Evolutionary conservation across 2,113 vertebrate genomes (phyloP).

Genomic region (Hylia prasina): DNA sequence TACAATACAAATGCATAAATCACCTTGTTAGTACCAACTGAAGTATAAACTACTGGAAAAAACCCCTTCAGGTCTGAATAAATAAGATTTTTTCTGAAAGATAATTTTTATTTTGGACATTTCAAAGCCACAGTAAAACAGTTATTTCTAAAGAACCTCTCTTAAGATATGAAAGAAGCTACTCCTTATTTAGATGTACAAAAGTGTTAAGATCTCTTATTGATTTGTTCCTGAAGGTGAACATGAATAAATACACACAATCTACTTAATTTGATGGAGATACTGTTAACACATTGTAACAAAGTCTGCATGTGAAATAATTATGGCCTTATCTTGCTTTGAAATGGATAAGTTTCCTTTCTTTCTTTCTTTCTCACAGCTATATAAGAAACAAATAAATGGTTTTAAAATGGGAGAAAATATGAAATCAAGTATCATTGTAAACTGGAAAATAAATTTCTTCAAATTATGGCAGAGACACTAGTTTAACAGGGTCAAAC

Average conservation of each 20-base stretch:
- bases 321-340: not conserved
- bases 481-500: not conserved
- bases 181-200: not conserved
- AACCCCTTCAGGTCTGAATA: slow-evolving; percentile 12
- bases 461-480: not conserved
- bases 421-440: not conserved
- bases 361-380: not conserved
- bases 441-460: not conserved
- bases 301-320: not conserved
- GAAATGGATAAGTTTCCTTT: not conserved
- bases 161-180: not conserved
- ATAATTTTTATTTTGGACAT: not conserved
- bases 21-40: slow-evolving; percentile 30
- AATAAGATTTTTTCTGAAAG: not conserved
- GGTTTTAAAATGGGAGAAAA: not conserved
- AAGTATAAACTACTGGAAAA: slow-evolving; percentile 14
- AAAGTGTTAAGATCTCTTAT: not conserved
- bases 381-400: not conserved
- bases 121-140: not conserved
- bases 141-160: not conserved
- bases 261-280: not conserved
- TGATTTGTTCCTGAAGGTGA: not conserved
- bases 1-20: slow-evolving; percentile 32
- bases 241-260: not conserved
- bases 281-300: not conserved